Base-by-base conservation (phyloP, 1,140 invertebrate genomes). In the Patella vulgata region DNA sequence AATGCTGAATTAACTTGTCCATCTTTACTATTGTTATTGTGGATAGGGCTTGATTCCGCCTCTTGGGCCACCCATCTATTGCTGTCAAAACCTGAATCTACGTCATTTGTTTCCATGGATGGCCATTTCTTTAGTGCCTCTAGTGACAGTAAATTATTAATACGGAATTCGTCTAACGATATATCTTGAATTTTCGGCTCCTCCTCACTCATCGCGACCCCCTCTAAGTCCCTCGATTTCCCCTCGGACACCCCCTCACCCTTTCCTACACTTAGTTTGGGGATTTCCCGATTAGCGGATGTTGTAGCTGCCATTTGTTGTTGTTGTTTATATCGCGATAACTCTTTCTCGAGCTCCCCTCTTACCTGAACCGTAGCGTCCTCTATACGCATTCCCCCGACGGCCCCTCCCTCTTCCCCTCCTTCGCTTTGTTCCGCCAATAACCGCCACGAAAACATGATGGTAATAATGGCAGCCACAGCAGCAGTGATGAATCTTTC, bases 381-480 rank as follows among this genome's bases (percentile, higher is more conserved):
- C 1, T 55, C 47, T 12, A 48, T 14, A 27, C 14, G 21, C 23
- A 23, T 9, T 25, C 33, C 40, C 30, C 27, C 56, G 50, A 50
- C 53, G n/a, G 14, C 56, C 23, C 40, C 36, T 30, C n/a, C 28
- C 17, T 56, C 42, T 43, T 46, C 17, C 53, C 48, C 59, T 0
- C 59, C 52, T 40, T 66, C 60, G n/a, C 72, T 54, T 47, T 68
- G 57, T 30, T 80, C 74, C n/a, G 70, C 73, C 42, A 82, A 55
- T 3, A 82, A 60, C 40, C 78, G 63, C 78, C 80, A 82, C 1
- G 77, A 82, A 53, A 82, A 80, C 68, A 80, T 77, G 9, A 82
- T 77, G 11, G 78, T 82, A 17, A 82, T 78, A 23, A 82, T 80
- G 3, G 80, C 73, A 21, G 78, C 80, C 30, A 82, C 70, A 21